A percentile compares a stretch with the other conserved stretches of the same genome.
These are phyloP conservation scores for Standfussiana lucernea DNA, from an alignment of 2,888 invertebrate genomes.

Conservation along the genomic window DNA sequence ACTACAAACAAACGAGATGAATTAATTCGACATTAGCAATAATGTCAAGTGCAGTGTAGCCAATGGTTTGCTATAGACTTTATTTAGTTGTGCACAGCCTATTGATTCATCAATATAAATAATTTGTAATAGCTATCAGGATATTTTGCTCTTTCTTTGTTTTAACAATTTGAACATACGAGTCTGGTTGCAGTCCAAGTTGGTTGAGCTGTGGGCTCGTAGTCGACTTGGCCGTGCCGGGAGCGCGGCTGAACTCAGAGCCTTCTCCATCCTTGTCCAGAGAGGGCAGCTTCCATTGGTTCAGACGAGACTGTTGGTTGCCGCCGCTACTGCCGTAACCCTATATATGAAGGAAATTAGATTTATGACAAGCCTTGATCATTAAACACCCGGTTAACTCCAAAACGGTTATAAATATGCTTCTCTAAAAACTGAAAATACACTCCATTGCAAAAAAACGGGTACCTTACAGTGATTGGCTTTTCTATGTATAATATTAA, in stretches of 20 bases:
- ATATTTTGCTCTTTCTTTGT: neutral
- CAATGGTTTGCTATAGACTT: neutral
- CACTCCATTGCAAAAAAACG: no score
- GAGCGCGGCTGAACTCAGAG: constrained; percentile 97
- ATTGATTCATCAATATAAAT: neutral
- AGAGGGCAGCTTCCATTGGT: constrained; percentile 97
- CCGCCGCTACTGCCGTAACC: constrained; percentile 88
- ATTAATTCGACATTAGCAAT: constrained; percentile 32
- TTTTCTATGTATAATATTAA: no score
- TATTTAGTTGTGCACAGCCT: neutral
- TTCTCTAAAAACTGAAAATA: neutral
- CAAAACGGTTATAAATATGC: neutral
- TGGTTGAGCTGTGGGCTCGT: constrained; percentile 89
- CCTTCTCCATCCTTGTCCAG: constrained; percentile 94
- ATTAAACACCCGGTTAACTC: neutral
- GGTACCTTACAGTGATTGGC: no score
- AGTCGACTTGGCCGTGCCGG: constrained; percentile 95
- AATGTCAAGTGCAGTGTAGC: constrained; percentile 9
- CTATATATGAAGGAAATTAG: constrained; percentile 66
- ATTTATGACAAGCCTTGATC: neutral
- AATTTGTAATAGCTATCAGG: neutral
- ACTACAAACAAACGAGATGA: constrained; percentile 5
- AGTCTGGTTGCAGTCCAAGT: constrained; percentile 87
- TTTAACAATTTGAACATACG: constrained; percentile 76
- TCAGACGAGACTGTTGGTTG: constrained; percentile 96